Conservation (phyloP, 2,797 vertebrate genomes). For the Stomatorhinus walkeri region DNA sequence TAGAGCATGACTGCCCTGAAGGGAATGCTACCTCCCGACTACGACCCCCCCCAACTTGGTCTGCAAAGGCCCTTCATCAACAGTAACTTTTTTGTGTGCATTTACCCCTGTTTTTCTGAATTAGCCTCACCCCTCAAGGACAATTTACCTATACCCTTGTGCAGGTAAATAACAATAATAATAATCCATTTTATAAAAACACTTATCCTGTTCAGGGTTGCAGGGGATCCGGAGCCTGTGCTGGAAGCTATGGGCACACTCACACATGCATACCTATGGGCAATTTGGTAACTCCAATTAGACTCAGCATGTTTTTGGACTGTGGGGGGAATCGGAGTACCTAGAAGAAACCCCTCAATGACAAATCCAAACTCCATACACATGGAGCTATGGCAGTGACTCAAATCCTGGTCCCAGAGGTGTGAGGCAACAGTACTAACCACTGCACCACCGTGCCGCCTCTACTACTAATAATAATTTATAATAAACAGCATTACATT, state of each 20-base stretch:
- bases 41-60: not conserved
- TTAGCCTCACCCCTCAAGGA: not conserved
- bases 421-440: too few species aligned
- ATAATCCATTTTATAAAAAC: not conserved
- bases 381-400: too few species aligned
- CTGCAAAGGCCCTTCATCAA: not conserved
- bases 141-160: not conserved
- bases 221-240: not conserved
- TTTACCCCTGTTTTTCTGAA: not conserved
- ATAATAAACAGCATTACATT: not conserved
- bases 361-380: not conserved
- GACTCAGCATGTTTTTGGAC: not conserved
- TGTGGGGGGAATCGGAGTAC: not conserved
- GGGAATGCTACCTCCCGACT: not conserved
- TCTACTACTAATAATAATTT: not conserved
- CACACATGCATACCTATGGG: not conserved
- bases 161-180: not conserved
- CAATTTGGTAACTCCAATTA: not conserved
- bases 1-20: not conserved
- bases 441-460: too few species aligned
- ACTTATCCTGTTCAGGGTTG: not conserved
- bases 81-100: not conserved
- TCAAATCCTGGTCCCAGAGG: too few species aligned
- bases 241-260: not conserved
- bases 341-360: not conserved